Evolutionary conservation across 2,888 invertebrate species (phyloP), one percentile per base, ranked within the genome.

Genomic region (Xylocampa areola): DNA sequence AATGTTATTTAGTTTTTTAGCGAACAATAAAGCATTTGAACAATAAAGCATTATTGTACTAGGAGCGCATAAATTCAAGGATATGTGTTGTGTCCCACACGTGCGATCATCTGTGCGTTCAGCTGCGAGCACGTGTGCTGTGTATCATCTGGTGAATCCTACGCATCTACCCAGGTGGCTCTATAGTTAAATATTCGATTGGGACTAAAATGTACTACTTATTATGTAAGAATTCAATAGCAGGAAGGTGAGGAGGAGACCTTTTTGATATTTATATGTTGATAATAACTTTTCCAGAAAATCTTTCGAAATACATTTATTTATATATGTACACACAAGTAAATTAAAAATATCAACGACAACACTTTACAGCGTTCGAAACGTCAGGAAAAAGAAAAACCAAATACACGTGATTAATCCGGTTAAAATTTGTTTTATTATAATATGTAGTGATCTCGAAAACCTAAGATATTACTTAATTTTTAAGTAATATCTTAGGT

Each of bases 51-150:
- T 76, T 76, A 79, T 81, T 76, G 69, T 65, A 73, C 73, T 72
- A 77, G 74, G 73, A 78, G 77, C 75, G 76, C 71, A 77, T 78
- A 72, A 68, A 78, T 80, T 72, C 70, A 76, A 76, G 77, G 76
- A 80, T 76, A 77, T 79, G 77, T 63, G 77, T 63, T 64, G 39
- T 27, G 61, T 45, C 74, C 60, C 85, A 84, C 90, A 89, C 89
- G 90, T 89, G 90, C 79, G 79, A 60, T 68, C 68, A 65, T 76
- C 72, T 68, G 65, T 77, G 47, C 64, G 64, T 84, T 81, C 90
- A 91, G 91, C 90, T 91, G 91, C 82, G 80, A 74, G 84, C 88
- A 88, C 89, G 91, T 90, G 89, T 80, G 59, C 60, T 74, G 62
- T 62, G 66, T 71, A 53, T 68, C 78, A 74, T 77, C 73, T 76